A percentile compares a stretch with the other conserved stretches of the same genome.
These are phyloP conservation scores for Nomada fucata DNA, from an alignment of 2,888 invertebrate genomes.

Conservation along the genomic window DNA sequence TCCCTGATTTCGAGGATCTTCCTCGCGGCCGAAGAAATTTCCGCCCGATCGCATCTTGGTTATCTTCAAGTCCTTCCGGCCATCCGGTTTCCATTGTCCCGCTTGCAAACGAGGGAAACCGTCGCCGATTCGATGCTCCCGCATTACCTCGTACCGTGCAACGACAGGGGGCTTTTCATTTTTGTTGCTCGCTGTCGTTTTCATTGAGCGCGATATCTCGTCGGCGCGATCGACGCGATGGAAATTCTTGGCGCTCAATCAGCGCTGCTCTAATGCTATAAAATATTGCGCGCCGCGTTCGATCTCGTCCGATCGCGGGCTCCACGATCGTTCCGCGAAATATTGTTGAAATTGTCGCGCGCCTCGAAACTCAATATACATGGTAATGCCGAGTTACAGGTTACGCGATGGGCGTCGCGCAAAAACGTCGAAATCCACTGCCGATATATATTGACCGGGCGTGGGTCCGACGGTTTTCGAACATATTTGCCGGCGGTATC, in stretches of 20 bases:
- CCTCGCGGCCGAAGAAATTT: background rate
- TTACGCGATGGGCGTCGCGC: background rate
- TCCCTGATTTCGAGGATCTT: constrained; percentile 22
- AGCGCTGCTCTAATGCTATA: background rate
- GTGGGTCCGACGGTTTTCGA: background rate
- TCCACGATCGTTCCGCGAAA: constrained; percentile 28
- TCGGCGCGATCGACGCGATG: background rate
- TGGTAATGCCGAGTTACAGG: constrained; percentile 32
- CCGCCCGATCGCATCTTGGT: background rate
- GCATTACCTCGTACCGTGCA: too few relatives aligned
- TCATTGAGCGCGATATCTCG: background rate
- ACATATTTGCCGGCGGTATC: background rate
- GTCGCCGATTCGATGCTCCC: too few relatives aligned
- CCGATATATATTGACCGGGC: background rate
- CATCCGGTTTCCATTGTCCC: background rate
- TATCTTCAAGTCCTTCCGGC: background rate
- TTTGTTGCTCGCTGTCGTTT: background rate
- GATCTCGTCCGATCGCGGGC: constrained; percentile 25
- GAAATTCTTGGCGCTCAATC: background rate
- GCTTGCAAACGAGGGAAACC: background rate
- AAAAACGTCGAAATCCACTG: constrained; percentile 1
- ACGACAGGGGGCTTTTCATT: too few relatives aligned
- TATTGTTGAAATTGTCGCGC: constrained; percentile 40
- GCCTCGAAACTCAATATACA: constrained; percentile 36
- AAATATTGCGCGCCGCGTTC: background rate